Evolutionary conservation across 2,888 invertebrate genomes (phyloP), one percentile per base, ranked within the genome.

Genomic region (Nebria salina): DNA sequence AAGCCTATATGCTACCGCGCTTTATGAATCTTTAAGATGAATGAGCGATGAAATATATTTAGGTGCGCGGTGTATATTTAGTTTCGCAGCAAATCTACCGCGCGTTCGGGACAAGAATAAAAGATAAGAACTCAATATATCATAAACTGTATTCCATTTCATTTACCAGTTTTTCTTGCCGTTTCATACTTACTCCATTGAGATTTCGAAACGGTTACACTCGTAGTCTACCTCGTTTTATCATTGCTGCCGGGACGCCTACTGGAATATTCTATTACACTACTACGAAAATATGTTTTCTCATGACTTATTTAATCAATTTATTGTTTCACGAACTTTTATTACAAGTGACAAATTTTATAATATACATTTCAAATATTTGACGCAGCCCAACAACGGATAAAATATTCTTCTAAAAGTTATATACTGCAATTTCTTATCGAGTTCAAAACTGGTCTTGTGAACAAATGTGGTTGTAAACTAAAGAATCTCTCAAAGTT

Each of bases 1-100:
- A 83, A 83, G 82, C 82, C 83, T 83, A 84, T 82, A 82, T 83
- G 83, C 83, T 83, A 82, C 80, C 83, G 82, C 74, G 78, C 75
- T 77, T 82, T 72, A 76, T 81, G 81, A 81, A 81, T 81, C 81
- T 81, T 73, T 41, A 76, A 76, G 81, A 81, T 76, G 81, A 81
- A 81, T 81, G 76, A 81, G 76, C 20, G 81, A 81, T 76, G 81
- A 81, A 76, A 76, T 81, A 81, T 81, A 81, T 81, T 76, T 81
- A 76, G 81, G 65, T 81, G 76, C 65, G 54, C 54, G 81, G 43
- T 81, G 76, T 65, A 34, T 34, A 81, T 81, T 81, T 81, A 76
- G 81, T 81, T 81, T 76, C 72, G 79, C 41, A 66, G 65, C 65
- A 20, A 34, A 1, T 34, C 34, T 13, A 72, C 66, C 34, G 20